Evolutionary conservation across 2,888 invertebrate genomes (phyloP).

Genomic region (Dione vanillae): DNA sequence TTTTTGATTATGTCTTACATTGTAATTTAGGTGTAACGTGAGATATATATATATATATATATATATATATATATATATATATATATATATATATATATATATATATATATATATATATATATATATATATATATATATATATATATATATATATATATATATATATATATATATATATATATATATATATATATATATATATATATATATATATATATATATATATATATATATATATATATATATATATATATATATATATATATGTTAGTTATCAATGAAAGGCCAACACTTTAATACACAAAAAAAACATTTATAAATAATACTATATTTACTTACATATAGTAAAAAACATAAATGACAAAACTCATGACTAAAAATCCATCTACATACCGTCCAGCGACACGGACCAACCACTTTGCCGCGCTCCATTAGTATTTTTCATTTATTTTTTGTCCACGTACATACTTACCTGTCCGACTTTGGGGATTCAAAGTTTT

Average conservation of each 20-base stretch:
- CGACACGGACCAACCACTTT: constrained; percentile 69
- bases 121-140: too few species aligned
- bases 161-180: too few species aligned
- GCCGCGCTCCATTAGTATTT: constrained; percentile 83
- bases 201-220: too few species aligned
- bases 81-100: too few species aligned
- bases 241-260: too few species aligned
- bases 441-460: constrained; percentile 84
- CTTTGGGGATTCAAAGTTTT: constrained; percentile 81
- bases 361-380: constrained; percentile 31
- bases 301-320: background rate
- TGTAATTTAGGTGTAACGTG: background rate
- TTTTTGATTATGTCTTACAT: background rate
- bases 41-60: too few species aligned
- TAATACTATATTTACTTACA: background rate
- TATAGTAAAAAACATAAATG: background rate
- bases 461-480: constrained; percentile 79
- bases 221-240: too few species aligned
- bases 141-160: too few species aligned
- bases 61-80: too few species aligned
- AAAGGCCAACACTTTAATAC: background rate
- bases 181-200: too few species aligned
- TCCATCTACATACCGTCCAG: constrained; percentile 63
- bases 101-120: too few species aligned
- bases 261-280: too few species aligned